These are phyloP conservation scores for Hippocampus guttulatus DNA, from an alignment of 2,113 vertebrate genomes.

Conservation along the genomic window DNA sequence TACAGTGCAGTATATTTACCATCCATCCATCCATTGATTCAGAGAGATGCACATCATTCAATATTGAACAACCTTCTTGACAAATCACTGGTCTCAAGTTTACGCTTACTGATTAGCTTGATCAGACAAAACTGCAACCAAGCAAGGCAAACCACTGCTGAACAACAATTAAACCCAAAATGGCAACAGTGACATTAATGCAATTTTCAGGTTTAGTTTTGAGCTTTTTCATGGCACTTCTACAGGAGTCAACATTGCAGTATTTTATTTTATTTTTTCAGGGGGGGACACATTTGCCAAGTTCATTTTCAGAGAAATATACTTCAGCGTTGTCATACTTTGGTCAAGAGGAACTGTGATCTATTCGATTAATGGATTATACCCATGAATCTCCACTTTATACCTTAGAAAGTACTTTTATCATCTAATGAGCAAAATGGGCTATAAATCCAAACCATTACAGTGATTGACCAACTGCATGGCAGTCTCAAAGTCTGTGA, in stretches of 20 bases:
- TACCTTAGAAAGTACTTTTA: slow-evolving; percentile 24
- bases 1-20: background rate
- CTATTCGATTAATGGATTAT: background rate
- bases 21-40: slow-evolving; percentile 5
- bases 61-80: slow-evolving; percentile 39
- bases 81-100: slow-evolving; percentile 47
- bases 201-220: background rate
- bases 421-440: slow-evolving; percentile 44
- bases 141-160: slow-evolving; percentile 24
- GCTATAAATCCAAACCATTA: slow-evolving; percentile 50
- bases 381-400: background rate
- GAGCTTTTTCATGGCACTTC: background rate
- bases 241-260: background rate
- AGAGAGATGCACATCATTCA: slow-evolving; percentile 37
- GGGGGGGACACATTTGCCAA: background rate
- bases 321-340: slow-evolving; percentile 1
- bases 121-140: too few relatives aligned
- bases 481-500: slow-evolving; percentile 30
- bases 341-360: background rate
- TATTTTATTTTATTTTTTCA: background rate
- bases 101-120: slow-evolving; percentile 50
- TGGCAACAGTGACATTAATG: background rate
- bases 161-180: slow-evolving; percentile 2
- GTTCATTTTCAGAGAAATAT: background rate
- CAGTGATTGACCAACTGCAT: slow-evolving; percentile 36